Percentiles rank a stretch among this genome's conserved stretches.
Conservation (phyloP, 1,140 invertebrate genomes). For the Drosophila sp. region DNA sequence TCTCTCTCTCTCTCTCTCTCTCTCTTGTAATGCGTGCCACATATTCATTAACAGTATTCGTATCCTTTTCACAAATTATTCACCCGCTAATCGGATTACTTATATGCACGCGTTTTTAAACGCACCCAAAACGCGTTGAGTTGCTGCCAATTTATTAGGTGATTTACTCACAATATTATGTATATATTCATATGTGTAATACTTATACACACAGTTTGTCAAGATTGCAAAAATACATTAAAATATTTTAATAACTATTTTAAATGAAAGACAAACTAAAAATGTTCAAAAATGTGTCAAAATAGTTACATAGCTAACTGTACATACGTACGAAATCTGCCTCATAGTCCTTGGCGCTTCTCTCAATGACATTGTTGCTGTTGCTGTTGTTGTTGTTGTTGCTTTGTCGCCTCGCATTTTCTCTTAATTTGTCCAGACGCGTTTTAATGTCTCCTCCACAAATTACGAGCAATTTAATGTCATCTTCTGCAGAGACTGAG, state of each 20-base stretch:
- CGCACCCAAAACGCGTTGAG: conserved; percentile 24
- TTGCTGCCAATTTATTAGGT: conserved; percentile 41
- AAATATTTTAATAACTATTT: too few relatives aligned
- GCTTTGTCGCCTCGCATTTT: conserved; percentile 34
- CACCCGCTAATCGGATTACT: conserved; percentile 48
- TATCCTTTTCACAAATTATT: conserved; percentile 45
- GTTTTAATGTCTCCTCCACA: conserved; percentile 51
- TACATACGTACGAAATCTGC: too few relatives aligned
- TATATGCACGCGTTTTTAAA: conserved; percentile 39
- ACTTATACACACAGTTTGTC: neutral
- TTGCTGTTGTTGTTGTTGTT: conserved; percentile 15
- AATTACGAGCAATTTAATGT: conserved; percentile 57
- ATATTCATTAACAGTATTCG: conserved; percentile 37
- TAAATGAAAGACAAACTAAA: too few relatives aligned
- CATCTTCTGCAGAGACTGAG: conserved; percentile 37
- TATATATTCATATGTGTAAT: neutral
- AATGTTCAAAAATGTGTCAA: too few relatives aligned
- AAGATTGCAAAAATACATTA: too few relatives aligned
- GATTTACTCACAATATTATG: conserved; percentile 1
- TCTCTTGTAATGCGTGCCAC: conserved; percentile 22
- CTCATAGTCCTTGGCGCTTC: conserved; percentile 35
- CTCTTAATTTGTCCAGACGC: conserved; percentile 31
- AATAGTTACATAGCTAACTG: neutral
- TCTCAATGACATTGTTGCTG: conserved; percentile 28
- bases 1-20: neutral